Percentiles rank a stretch among this genome's conserved stretches.
Evolutionary conservation across 2,797 vertebrate species (phyloP).

Genomic region (Rousettus madagascariensis): DNA sequence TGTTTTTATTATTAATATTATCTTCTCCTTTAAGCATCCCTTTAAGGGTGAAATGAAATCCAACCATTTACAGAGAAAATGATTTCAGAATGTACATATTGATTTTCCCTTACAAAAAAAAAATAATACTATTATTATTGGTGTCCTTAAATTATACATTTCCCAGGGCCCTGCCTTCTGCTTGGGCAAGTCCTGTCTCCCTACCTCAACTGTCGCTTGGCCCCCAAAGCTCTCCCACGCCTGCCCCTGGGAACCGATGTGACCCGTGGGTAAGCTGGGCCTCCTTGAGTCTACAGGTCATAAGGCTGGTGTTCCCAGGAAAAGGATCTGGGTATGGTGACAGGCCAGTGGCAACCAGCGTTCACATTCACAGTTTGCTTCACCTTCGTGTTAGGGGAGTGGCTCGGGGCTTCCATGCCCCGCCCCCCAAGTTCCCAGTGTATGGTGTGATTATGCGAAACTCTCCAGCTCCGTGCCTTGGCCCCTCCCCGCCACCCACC

Average conservation of each 20-base stretch:
- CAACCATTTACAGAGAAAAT: conserved; percentile 91
- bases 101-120: conserved; percentile 88
- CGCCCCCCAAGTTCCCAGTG: conserved; percentile 60
- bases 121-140: conserved; percentile 80
- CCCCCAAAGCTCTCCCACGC: conserved; percentile 51
- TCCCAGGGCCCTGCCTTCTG: conserved; percentile 69
- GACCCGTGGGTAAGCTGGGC: not conserved
- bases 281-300: not conserved
- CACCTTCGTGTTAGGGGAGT: not conserved
- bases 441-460: conserved; percentile 70
- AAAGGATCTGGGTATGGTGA: not conserved
- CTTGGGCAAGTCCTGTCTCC: conserved; percentile 68
- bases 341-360: not conserved
- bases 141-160: conserved; percentile 84
- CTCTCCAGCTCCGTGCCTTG: not conserved
- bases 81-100: conserved; percentile 89
- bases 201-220: conserved; percentile 19
- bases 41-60: conserved; percentile 91
- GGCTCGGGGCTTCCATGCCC: not conserved
- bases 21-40: conserved; percentile 87
- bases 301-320: not conserved
- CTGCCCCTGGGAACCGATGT: not conserved
- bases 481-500: too few relatives aligned
- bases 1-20: conserved; percentile 85
- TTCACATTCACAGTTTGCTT: conserved; percentile 49